Percentiles rank a stretch among this genome's conserved stretches.
Conservation (phyloP, 2,113 vertebrate species). For the Struthio camelus region DNA sequence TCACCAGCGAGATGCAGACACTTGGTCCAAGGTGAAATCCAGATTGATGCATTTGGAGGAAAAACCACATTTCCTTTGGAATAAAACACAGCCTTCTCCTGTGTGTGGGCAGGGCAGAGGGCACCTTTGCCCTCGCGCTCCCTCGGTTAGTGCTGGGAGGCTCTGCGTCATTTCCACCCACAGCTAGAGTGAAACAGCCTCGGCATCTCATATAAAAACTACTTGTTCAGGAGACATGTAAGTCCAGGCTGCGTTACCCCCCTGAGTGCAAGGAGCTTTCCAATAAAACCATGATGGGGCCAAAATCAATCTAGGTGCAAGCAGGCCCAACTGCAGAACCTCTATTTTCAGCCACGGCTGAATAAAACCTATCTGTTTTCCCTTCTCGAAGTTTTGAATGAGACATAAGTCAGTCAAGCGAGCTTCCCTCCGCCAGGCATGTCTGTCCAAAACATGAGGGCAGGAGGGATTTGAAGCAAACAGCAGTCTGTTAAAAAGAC, state of each 20-base stretch:
- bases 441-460: not conserved
- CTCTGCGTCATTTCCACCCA: not conserved
- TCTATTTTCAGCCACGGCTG: not conserved
- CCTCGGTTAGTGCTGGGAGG: no score
- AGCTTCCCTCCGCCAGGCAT: not conserved
- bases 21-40: no score
- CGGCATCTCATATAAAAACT: not conserved
- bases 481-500: not conserved
- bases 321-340: not conserved
- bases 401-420: not conserved
- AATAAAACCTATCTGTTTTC: not conserved
- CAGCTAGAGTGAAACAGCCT: not conserved
- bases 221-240: no score
- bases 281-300: not conserved
- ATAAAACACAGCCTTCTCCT: no score
- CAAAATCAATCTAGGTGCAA: not conserved
- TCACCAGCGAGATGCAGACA: no score
- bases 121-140: no score
- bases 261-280: no score
- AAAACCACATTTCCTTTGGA: no score
- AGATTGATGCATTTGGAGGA: no score
- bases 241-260: not conserved
- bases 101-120: no score
- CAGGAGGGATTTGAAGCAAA: not conserved
- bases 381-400: not conserved